Conservation (phyloP, 92 coral and sea anemone genomes). For the Plumapathes pennacea region DNA sequence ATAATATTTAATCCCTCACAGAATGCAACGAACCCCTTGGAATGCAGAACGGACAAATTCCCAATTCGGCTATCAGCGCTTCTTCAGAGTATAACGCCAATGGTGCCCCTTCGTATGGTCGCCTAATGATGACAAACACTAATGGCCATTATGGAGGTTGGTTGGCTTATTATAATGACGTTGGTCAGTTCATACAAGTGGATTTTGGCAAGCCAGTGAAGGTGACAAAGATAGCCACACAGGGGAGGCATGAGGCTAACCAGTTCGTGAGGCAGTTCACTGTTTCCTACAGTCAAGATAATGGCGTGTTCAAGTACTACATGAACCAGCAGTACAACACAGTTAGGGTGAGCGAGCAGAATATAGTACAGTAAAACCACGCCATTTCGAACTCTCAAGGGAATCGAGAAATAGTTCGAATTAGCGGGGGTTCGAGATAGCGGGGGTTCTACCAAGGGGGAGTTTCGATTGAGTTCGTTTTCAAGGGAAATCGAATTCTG, state of each 20-base stretch:
- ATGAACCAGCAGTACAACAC: background rate
- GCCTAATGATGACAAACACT: too few species aligned
- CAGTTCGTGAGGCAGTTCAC: background rate
- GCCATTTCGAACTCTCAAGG: too few species aligned
- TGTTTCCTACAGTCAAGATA: background rate
- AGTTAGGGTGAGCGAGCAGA: background rate
- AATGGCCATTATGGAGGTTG: too few species aligned
- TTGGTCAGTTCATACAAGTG: background rate
- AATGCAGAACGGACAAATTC: slow-evolving; percentile 11
- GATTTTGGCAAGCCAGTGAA: background rate
- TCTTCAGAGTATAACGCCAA: background rate
- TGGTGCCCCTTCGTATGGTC: too few species aligned
- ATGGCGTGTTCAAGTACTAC: slow-evolving; percentile 1
- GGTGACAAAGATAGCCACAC: slow-evolving; percentile 1
- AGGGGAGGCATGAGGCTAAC: background rate
- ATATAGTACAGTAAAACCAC: too few species aligned
- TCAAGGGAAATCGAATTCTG: too few species aligned
- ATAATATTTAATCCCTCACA: too few species aligned
- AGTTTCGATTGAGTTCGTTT: too few species aligned
- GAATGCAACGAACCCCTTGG: slow-evolving; percentile 24
- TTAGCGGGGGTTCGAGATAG: too few species aligned
- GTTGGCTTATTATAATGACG: too few species aligned
- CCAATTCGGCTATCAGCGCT: slow-evolving; percentile 9
- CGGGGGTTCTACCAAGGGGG: too few species aligned
- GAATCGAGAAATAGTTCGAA: too few species aligned